These are phyloP conservation scores for Pecten maximus DNA, from an alignment of 2,888 invertebrate genomes.

Conservation along the genomic window DNA sequence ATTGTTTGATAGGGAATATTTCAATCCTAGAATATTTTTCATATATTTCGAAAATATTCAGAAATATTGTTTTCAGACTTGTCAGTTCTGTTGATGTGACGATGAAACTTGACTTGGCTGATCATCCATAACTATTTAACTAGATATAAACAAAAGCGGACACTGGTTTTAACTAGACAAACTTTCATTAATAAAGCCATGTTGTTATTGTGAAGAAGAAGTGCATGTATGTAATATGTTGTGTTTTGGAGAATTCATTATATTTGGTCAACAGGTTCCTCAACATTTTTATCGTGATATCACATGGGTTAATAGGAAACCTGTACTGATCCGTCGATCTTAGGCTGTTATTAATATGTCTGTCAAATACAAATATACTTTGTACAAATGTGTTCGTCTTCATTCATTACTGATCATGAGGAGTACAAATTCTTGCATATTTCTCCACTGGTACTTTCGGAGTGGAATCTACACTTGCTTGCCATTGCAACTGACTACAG, in stretches of 20 bases:
- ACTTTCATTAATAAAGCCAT: neutral
- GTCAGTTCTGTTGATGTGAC: neutral
- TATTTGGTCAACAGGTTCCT: slow-evolving; percentile 24
- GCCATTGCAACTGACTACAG: too few relatives aligned
- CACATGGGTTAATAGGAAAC: slow-evolving; percentile 1
- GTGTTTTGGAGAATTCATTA: slow-evolving; percentile 11
- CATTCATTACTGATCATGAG: neutral
- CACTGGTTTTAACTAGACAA: neutral
- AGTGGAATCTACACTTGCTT: too few relatives aligned
- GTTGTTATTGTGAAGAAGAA: neutral
- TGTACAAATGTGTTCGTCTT: slow-evolving; percentile 30
- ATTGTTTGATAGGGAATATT: too few relatives aligned
- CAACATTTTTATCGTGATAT: slow-evolving; percentile 13
- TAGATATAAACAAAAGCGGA: too few relatives aligned
- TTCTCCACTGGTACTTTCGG: too few relatives aligned
- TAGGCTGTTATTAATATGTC: slow-evolving; percentile 43
- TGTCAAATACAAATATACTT: slow-evolving; percentile 45
- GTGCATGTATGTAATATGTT: neutral
- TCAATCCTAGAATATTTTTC: too few relatives aligned
- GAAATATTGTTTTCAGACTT: neutral
- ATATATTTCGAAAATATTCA: too few relatives aligned
- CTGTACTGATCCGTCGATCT: slow-evolving; percentile 31
- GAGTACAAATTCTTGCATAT: too few relatives aligned
- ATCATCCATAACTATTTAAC: too few relatives aligned
- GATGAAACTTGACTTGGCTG: neutral